Conservation (phyloP, 1,140 invertebrate species). For the Homarus americanus region DNA sequence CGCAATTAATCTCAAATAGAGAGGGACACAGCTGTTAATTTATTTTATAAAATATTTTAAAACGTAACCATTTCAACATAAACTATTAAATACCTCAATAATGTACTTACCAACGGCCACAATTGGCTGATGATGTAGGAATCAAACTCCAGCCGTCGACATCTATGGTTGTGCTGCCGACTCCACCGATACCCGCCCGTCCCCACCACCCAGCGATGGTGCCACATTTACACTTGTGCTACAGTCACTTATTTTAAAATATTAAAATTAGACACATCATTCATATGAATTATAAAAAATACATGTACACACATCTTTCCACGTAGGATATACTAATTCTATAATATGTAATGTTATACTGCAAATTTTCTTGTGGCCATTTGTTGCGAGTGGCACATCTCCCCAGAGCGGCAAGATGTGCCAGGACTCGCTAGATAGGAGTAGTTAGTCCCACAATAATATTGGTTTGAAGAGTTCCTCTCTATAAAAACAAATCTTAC, state of each 20-base stretch:
- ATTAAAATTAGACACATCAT: background rate
- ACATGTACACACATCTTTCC: background rate
- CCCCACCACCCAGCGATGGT: background rate
- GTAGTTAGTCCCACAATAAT: too few species aligned
- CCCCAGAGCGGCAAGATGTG: background rate
- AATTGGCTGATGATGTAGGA: background rate
- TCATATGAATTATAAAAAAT: background rate
- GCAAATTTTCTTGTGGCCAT: background rate
- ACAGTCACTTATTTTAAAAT: background rate
- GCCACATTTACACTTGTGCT: background rate
- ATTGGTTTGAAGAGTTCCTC: too few species aligned
- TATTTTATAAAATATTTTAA: background rate
- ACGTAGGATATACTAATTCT: background rate
- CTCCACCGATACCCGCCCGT: background rate
- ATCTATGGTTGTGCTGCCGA: constrained; percentile 43
- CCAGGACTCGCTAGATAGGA: background rate
- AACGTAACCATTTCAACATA: too few species aligned
- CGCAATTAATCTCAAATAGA: background rate
- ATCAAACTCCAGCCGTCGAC: constrained; percentile 58
- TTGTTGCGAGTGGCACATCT: background rate
- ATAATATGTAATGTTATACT: background rate
- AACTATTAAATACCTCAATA: background rate
- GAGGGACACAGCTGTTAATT: background rate
- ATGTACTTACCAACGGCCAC: constrained; percentile 16
- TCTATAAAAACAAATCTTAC: too few species aligned